Conservation (phyloP, 1,140 invertebrate genomes). For the Drosophila varians region DNA sequence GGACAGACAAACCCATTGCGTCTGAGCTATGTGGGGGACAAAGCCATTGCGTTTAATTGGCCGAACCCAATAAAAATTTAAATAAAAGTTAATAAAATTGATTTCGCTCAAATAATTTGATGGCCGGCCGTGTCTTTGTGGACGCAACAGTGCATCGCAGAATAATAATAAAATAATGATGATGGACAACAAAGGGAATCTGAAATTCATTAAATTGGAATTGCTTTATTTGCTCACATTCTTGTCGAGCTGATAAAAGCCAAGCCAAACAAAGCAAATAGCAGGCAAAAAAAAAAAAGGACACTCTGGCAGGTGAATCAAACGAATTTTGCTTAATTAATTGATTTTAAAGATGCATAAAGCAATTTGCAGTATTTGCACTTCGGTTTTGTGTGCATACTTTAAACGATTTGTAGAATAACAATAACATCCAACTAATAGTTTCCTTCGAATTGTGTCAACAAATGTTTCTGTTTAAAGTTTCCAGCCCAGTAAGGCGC, state of each 20-base stretch:
- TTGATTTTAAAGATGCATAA: conserved; percentile 66
- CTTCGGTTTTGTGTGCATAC: conserved; percentile 30
- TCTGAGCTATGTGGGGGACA: conserved; percentile 3
- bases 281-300: conserved; percentile 34
- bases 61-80: conserved; percentile 43
- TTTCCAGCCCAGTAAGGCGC: conserved; percentile 18
- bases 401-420: conserved; percentile 21
- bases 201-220: conserved; percentile 54
- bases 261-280: conserved; percentile 3
- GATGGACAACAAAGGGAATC: conserved; percentile 32
- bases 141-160: conserved; percentile 12
- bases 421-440: conserved; percentile 15
- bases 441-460: conserved; percentile 7
- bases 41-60: conserved; percentile 43
- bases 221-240: conserved; percentile 28
- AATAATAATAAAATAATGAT: conserved; percentile 29
- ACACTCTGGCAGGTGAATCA: conserved; percentile 26
- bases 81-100: conserved; percentile 70
- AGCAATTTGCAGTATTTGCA: conserved; percentile 53
- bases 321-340: conserved; percentile 57
- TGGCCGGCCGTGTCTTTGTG: conserved; percentile 27
- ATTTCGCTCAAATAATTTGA: conserved; percentile 49
- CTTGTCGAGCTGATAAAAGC: not conserved
- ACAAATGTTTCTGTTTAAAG: conserved; percentile 34
- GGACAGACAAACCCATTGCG: conserved; percentile 7